Conservation (phyloP, 2,113 vertebrate genomes). For the Euleptes europaea region DNA sequence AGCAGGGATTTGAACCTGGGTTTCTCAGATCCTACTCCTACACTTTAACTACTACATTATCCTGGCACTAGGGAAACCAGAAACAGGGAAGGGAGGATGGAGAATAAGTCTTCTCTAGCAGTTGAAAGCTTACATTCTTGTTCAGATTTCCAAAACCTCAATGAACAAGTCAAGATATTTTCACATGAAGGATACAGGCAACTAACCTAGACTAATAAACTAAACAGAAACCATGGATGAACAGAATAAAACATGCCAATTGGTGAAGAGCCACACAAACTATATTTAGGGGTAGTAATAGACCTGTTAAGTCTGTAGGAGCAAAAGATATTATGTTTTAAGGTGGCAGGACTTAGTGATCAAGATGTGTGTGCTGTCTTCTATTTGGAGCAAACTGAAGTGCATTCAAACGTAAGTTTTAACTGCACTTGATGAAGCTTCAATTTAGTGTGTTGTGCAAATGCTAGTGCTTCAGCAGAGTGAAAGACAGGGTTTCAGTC, state of each 20-base stretch:
- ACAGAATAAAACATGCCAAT: background rate
- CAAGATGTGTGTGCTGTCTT: too few species aligned
- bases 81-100: background rate
- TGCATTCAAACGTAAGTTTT: too few species aligned
- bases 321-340: background rate
- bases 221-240: background rate
- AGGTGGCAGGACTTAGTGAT: too few species aligned
- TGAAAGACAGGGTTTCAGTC: too few species aligned
- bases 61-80: background rate
- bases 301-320: background rate
- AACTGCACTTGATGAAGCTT: too few species aligned
- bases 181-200: background rate
- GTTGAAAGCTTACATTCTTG: background rate
- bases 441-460: too few species aligned
- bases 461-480: too few species aligned
- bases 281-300: background rate
- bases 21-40: background rate
- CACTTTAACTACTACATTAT: too few species aligned
- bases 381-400: too few species aligned
- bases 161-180: background rate
- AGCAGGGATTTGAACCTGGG: too few species aligned
- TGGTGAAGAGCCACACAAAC: background rate
- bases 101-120: background rate
- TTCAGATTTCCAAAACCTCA: background rate
- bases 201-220: background rate